Percentiles rank a stretch among this genome's conserved stretches.
These are phyloP conservation scores for Tenthredo notha DNA, from an alignment of 2,888 invertebrate species.

Conservation along the genomic window DNA sequence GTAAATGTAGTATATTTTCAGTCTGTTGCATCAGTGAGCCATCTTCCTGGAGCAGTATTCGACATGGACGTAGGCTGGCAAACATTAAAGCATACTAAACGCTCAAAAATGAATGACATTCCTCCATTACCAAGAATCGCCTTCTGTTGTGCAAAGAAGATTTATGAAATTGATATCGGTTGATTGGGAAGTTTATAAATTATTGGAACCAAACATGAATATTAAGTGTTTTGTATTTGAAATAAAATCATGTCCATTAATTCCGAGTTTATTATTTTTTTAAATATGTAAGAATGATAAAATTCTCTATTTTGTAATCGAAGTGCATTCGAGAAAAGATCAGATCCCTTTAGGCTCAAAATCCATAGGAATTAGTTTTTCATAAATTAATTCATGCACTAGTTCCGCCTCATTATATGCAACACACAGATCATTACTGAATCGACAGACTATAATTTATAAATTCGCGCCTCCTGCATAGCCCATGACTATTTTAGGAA, in stretches of 20 bases:
- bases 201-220: not conserved
- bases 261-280: no score
- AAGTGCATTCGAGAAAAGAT: no score
- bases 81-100: conserved; percentile 54
- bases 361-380: no score
- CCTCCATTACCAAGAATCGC: conserved; percentile 80
- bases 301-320: no score
- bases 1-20: conserved; percentile 70
- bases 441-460: not conserved
- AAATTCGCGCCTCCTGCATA: not conserved
- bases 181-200: conserved; percentile 57
- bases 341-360: no score
- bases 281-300: no score
- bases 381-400: not conserved
- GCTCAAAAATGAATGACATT: conserved; percentile 61
- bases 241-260: no score
- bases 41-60: conserved; percentile 81
- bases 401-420: not conserved
- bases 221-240: no score
- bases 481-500: not conserved
- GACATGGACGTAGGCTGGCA: conserved; percentile 80
- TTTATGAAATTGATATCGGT: conserved; percentile 82
- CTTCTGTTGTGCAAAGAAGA: conserved; percentile 81
- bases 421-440: not conserved
- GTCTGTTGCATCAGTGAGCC: conserved; percentile 81